A percentile compares a stretch with the other conserved stretches of the same genome.
Conservation (phyloP, 64 coral and sea anemone species). For the Porites australiensis region DNA sequence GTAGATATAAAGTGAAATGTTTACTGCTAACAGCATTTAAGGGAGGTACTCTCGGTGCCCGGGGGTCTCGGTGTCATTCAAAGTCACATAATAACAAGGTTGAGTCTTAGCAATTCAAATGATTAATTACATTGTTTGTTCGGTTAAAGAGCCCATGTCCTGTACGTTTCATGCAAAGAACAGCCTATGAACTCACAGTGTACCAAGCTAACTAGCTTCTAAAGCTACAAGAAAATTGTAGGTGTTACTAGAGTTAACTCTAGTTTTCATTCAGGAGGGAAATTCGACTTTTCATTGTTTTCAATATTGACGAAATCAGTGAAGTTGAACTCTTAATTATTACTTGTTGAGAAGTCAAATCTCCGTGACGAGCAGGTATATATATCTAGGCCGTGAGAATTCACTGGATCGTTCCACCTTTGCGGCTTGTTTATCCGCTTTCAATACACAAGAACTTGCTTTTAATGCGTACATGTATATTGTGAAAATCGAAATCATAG, state of each 20-base stretch:
- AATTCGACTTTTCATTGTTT: background rate
- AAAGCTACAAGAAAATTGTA: too few relatives aligned
- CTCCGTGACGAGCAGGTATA: slow-evolving; percentile 19
- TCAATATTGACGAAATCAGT: slow-evolving; percentile 35
- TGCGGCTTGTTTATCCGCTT: background rate
- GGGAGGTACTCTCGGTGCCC: too few relatives aligned
- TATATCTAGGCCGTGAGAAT: background rate
- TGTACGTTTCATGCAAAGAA: too few relatives aligned
- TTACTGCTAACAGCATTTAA: too few relatives aligned
- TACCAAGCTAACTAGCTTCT: too few relatives aligned
- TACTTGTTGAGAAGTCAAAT: background rate
- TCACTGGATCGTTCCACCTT: slow-evolving; percentile 37
- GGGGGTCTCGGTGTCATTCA: too few relatives aligned
- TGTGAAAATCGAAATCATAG: background rate
- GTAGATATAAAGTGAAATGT: too few relatives aligned
- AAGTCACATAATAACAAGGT: background rate
- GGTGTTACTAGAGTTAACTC: too few relatives aligned
- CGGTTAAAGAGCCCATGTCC: too few relatives aligned
- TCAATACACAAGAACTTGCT: background rate
- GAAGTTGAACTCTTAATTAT: slow-evolving; percentile 18
- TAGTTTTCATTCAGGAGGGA: slow-evolving; percentile 1
- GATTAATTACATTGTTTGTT: background rate
- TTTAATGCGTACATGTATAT: slow-evolving; percentile 11
- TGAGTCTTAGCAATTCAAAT: background rate
- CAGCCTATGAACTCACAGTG: too few relatives aligned